Conservation (phyloP, 2,113 vertebrate genomes). For the Cacatua alba region DNA sequence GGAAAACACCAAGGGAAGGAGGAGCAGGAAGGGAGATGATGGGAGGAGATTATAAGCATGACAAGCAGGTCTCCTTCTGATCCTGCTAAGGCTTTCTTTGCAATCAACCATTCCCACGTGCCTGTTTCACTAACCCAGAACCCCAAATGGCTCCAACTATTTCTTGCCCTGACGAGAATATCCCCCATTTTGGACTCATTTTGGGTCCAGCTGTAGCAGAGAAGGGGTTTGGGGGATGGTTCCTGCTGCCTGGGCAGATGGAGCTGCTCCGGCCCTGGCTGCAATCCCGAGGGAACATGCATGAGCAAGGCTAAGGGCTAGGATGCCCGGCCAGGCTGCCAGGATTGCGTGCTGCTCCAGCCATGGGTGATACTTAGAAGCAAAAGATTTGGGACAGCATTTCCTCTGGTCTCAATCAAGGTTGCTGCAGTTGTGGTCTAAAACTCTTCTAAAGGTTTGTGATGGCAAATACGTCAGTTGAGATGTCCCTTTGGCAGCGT, state of each 20-base stretch:
- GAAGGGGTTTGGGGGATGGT: no score
- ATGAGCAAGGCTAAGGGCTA: neutral
- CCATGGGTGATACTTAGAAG: neutral
- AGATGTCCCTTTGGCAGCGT: neutral
- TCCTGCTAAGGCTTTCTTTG: neutral
- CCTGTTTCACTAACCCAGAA: neutral
- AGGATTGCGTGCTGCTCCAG: neutral
- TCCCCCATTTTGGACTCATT: neutral
- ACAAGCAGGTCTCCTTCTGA: neutral
- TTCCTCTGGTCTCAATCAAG: neutral
- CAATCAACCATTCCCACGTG: accelerated
- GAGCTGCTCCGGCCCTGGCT: neutral
- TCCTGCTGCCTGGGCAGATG: accelerated
- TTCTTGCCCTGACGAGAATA: neutral
- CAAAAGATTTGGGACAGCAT: neutral
- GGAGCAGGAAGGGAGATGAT: neutral
- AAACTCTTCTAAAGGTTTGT: neutral
- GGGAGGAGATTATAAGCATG: neutral
- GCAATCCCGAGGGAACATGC: accelerated
- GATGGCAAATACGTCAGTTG: neutral
- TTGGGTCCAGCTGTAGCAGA: neutral
- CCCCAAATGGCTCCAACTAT: neutral
- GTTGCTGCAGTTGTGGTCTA: neutral
- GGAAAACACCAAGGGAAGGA: neutral
- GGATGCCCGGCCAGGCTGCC: neutral